A percentile compares a stretch with the other conserved stretches of the same genome.
phyloP scores from a whole-genome alignment of 1,140 invertebrate species.

The Drosophila pandora region DNA sequence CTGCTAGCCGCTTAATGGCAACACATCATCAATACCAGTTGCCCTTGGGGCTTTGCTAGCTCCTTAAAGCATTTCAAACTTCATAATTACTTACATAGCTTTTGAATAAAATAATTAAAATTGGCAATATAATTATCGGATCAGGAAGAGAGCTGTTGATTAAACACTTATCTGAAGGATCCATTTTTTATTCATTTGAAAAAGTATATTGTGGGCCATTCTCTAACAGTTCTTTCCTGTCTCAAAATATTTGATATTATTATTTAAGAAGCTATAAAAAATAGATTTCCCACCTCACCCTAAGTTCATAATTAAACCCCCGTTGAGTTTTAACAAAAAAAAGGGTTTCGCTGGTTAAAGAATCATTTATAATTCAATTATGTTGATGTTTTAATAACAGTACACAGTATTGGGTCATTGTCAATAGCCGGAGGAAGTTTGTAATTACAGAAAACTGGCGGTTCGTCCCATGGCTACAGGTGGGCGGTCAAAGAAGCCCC shows the following conservation, averaged over 20 bases:
- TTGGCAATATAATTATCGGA: background rate
- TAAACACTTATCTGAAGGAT: too few species aligned
- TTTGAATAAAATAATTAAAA: background rate
- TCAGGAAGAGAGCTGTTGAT: too few species aligned
- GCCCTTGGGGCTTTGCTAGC: background rate
- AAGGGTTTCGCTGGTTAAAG: background rate
- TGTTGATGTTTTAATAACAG: slow-evolving; percentile 33
- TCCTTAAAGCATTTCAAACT: background rate
- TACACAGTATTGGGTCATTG: background rate
- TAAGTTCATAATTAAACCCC: too few species aligned
- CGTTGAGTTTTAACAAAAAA: too few species aligned
- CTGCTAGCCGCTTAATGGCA: background rate
- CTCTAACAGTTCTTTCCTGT: too few species aligned
- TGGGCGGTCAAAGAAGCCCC: slow-evolving; percentile 24
- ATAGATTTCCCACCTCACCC: too few species aligned
- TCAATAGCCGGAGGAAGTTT: slow-evolving; percentile 45
- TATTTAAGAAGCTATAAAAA: too few species aligned
- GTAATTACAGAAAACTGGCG: slow-evolving; percentile 43
- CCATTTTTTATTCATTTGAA: too few species aligned
- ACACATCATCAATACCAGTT: slow-evolving; percentile 1
- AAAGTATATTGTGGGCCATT: too few species aligned
- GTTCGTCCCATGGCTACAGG: slow-evolving; percentile 26
- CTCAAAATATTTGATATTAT: too few species aligned
- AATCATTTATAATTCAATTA: slow-evolving; percentile 68
- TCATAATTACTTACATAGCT: background rate